phyloP scores from a whole-genome alignment of 1,140 invertebrate genomes.

The Amyelois transitella region DNA sequence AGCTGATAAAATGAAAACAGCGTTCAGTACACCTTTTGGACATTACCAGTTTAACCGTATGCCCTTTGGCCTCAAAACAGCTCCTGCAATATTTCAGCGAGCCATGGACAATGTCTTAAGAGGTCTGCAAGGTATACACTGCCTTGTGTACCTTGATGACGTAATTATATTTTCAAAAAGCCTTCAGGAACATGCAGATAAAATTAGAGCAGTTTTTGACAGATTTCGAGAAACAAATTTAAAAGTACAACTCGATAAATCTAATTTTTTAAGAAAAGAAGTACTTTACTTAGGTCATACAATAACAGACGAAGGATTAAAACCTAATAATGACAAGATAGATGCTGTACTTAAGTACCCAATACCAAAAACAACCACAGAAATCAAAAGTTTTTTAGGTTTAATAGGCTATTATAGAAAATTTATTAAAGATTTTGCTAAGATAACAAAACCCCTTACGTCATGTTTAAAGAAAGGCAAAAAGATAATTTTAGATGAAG shows the following conservation, averaged over 20 bases:
- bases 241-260: no score
- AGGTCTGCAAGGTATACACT: constrained; percentile 11
- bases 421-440: constrained; percentile 9
- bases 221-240: not conserved
- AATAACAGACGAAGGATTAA: not conserved
- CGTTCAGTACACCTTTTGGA: constrained; percentile 32
- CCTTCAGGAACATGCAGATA: not conserved
- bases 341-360: not conserved
- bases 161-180: not conserved
- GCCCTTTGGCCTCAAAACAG: constrained; percentile 43
- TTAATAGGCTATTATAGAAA: constrained; percentile 3
- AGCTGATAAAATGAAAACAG: constrained; percentile 26
- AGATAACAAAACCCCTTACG: constrained; percentile 2
- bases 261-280: constrained; percentile 4
- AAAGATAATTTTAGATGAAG: not conserved
- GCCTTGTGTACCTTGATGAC: constrained; percentile 26
- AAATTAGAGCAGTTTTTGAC: not conserved
- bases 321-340: constrained; percentile 2
- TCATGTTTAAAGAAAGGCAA: not conserved
- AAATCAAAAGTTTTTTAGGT: constrained; percentile 6
- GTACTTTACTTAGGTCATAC: constrained; percentile 4
- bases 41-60: constrained; percentile 36
- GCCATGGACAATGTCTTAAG: constrained; percentile 50
- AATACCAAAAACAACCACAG: not conserved
- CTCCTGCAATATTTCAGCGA: constrained; percentile 40